A percentile compares a stretch with the other conserved stretches of the same genome.
Evolutionary conservation across 1,140 invertebrate species (phyloP).

Genomic region (Drosophila fuyamai): DNA sequence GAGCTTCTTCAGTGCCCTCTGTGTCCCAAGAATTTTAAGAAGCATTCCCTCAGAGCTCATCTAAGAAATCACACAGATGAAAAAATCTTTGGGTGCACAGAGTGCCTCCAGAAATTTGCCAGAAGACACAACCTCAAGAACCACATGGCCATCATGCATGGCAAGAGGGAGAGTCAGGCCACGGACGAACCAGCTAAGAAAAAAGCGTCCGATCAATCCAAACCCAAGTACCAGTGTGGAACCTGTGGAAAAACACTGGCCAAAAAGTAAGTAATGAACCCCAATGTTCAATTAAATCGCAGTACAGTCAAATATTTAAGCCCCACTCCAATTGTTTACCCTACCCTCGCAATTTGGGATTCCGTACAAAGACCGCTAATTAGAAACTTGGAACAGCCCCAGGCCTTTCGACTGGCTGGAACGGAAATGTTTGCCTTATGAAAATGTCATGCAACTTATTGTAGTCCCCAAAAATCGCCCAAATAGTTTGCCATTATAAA

Average conservation of each 20-base stretch:
- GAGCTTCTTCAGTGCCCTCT: conserved; percentile 87
- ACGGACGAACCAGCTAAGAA: not conserved
- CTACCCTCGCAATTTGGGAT: not conserved
- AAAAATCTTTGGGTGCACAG: conserved; percentile 88
- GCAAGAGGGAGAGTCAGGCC: not conserved
- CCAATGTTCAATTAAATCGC: not conserved
- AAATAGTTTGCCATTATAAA: conserved; percentile 41
- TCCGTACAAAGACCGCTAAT: conserved; percentile 34
- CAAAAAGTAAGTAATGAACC: conserved; percentile 86
- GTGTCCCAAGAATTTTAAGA: conserved; percentile 89
- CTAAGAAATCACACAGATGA: conserved; percentile 91
- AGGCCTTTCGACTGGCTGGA: conserved; percentile 13
- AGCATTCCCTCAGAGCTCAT: conserved; percentile 89
- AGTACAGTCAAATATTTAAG: not conserved
- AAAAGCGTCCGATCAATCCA: not conserved
- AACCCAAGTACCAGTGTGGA: conserved; percentile 85
- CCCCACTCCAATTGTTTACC: not conserved
- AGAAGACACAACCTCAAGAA: conserved; percentile 87
- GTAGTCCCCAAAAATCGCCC: conserved; percentile 18
- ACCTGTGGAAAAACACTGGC: conserved; percentile 87
- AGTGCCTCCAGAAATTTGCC: conserved; percentile 88
- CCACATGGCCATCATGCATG: conserved; percentile 86
- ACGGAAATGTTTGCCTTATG: conserved; percentile 27
- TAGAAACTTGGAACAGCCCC: conserved; percentile 39
- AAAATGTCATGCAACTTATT: conserved; percentile 62